Base-by-base conservation (phyloP, 2,888 invertebrate genomes). In the Drepanosiphum platanoidis region DNA sequence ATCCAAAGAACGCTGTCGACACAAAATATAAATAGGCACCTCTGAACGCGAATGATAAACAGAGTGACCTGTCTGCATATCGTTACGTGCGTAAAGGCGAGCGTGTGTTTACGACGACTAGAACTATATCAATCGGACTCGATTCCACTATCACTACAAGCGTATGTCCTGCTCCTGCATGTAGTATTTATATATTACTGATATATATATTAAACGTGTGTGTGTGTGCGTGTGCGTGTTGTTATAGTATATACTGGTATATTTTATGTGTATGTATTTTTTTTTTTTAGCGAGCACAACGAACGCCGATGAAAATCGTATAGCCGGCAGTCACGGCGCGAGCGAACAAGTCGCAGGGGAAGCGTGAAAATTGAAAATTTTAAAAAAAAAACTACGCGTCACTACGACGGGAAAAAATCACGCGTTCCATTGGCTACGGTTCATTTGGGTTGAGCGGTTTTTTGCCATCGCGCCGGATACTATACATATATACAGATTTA, bases 401-500 rank as follows among this genome's bases (percentile, higher is more conserved):
- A 61, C 61, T 30, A 61, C 66, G 34, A 66, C 72, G 18, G 64
- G 74, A 64, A 58, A 64, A 58, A 81, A 71, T 70, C 80, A 52
- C 52, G 68, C 46, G 79, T 52, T 46, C 74, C 82, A 64, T 83
- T 83, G 75, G 68, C 52, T 61, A 84, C 83, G 83, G 68, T 77
- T 66, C 72, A 42, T 83, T 83, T 27, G 64, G 64, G 27, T 46
- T 27, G 64, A 75, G 52, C 68, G 42, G 18, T 34, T 75, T 78
- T 77, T 83, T 68, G 27, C 36, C 75, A 52, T 75, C 74, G 39
- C 42, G 13, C 42, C 72, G 64, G 42, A 74, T 83, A 13, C 66
- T n/a, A 22, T 8, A 15, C 30, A 18, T 64, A 32, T 64, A 66
- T n/a, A 66, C 32, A 66, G 1, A 64, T 30, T 30, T 4, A 27